phyloP scores from a whole-genome alignment of 2,888 invertebrate species.

The Perithous albicinctus region DNA sequence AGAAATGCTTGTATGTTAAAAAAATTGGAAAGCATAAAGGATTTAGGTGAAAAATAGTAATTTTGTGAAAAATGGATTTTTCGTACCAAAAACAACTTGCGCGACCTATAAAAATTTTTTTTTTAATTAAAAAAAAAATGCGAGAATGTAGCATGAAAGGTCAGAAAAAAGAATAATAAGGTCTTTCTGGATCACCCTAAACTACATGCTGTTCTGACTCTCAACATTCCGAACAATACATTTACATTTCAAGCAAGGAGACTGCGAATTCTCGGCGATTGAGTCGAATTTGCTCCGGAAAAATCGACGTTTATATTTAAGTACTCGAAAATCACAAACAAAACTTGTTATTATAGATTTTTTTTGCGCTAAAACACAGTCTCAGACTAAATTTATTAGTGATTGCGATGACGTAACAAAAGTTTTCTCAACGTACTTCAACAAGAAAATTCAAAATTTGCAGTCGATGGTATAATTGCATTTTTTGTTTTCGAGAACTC shows the following conservation, averaged over 20 bases:
- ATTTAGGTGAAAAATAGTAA: too few species aligned
- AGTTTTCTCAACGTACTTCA: neutral
- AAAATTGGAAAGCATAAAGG: too few species aligned
- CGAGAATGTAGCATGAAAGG: too few species aligned
- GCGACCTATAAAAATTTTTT: too few species aligned
- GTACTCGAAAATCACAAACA: neutral
- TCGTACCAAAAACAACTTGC: too few species aligned
- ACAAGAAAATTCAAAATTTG: neutral
- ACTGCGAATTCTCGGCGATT: neutral
- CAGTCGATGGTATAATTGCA: too few species aligned
- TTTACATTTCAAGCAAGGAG: neutral
- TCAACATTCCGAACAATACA: conserved; percentile 37
- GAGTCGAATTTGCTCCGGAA: neutral
- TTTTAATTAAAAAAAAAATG: too few species aligned
- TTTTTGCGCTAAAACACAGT: neutral
- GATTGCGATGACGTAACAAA: neutral
- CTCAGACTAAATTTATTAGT: neutral
- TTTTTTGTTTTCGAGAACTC: neutral
- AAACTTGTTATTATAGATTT: neutral
- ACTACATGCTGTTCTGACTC: conserved; percentile 10
- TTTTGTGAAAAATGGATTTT: too few species aligned
- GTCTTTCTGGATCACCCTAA: too few species aligned
- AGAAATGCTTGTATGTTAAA: too few species aligned
- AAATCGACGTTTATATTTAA: neutral
- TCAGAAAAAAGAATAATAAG: too few species aligned